Conservation (phyloP, 2,113 vertebrate species). For the Tenrec ecaudatus region DNA sequence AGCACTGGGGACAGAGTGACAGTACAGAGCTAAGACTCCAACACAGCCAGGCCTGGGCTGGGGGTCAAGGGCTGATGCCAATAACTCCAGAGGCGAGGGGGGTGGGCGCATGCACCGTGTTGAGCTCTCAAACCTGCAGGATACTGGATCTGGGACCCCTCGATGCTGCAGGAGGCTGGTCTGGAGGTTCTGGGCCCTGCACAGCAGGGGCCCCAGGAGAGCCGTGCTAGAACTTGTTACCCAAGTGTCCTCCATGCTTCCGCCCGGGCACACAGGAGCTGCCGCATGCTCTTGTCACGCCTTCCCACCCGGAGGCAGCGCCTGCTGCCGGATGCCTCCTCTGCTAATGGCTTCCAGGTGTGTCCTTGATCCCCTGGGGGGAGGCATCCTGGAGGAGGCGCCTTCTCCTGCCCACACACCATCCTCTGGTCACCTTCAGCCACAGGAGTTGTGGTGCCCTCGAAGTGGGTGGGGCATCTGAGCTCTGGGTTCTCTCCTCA, state of each 20-base stretch:
- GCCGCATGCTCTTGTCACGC: slow-evolving; percentile 75
- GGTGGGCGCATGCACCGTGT: background rate
- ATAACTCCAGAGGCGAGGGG: background rate
- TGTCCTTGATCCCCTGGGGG: slow-evolving; percentile 63
- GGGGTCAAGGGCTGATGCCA: slow-evolving; percentile 8
- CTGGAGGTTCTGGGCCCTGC: no score
- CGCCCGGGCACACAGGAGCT: slow-evolving; percentile 23
- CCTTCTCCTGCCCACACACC: background rate
- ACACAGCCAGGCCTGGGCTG: background rate
- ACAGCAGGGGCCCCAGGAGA: background rate
- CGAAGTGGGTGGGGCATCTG: background rate
- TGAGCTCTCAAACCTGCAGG: background rate
- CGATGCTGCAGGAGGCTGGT: no score
- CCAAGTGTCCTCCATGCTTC: slow-evolving; percentile 64
- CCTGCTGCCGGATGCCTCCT: slow-evolving; percentile 57
- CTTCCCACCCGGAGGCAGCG: slow-evolving; percentile 66
- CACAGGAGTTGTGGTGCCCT: background rate
- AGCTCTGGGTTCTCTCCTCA: background rate
- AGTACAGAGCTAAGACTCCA: background rate
- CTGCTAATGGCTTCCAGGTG: slow-evolving; percentile 78
- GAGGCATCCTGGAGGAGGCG: slow-evolving; percentile 56
- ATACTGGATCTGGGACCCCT: no score
- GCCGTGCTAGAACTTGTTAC: background rate
- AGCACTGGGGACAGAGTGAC: slow-evolving; percentile 20
- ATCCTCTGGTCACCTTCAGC: slow-evolving; percentile 67